Evolutionary conservation across 2,113 vertebrate species (phyloP), one percentile per base, ranked within the genome.

Genomic region (Entelurus aequoreus): DNA sequence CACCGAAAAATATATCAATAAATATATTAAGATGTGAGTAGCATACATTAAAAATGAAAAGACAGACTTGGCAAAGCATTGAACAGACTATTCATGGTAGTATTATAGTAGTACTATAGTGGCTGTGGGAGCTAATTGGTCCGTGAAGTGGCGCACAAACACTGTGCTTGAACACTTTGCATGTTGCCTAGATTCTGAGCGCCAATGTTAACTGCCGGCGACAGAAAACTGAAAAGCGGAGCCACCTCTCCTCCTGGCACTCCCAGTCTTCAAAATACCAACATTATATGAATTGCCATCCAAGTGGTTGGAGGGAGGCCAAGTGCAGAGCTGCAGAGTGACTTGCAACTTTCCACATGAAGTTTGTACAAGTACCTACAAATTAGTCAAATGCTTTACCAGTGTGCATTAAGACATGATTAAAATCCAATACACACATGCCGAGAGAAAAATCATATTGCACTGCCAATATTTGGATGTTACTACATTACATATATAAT

Each of bases 281-380:
- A 49, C 62, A 72, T 46, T 53, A 51, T 10, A 68, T 62, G 54
- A 64, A 69, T 74, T 58, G 44, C 54, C 48, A 67, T 51, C 36
- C 21, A 8, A 44, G 42, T 48, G 28, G 16, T 52, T 66, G 40
- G 46, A 55, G 12, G 52, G 71, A 49, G 67, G 77, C 65, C 62
- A 83, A 70, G 55, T 59, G 37, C 62, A 69, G 59, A 16, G 60
- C 38, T 37, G 38, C 61, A 60, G 68, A 16, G 69, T 79, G 78
- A 88, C 81, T 74, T 83, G 77, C 75, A 84, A 13, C 74, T 79
- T 68, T 77, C 64, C 62, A 80, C 64, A 62, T 40, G 37, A 19
- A 54, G 57, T 49, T 63, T 61, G 65, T 15, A 48, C 54, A 74
- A 48, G 38, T 46, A 49, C 55, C n/a, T 73, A 62, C 16, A 44